phyloP scores from a whole-genome alignment of 2,888 invertebrate species.

The Drosophila mulleri region DNA sequence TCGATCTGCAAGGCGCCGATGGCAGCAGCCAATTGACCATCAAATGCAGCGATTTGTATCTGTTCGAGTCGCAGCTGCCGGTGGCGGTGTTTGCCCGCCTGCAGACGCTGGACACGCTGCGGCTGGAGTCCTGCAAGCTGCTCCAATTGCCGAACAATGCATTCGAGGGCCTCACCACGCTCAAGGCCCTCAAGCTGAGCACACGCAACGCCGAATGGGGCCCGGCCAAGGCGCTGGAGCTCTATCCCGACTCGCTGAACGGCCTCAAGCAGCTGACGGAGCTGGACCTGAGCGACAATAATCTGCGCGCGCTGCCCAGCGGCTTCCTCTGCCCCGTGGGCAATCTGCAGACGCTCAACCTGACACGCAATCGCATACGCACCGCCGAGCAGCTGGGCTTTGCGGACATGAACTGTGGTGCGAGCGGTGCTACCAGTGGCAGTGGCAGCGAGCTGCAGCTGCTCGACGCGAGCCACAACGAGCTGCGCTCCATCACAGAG shows the following conservation, averaged over 20 bases:
- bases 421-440: slow-evolving; percentile 86
- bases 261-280: slow-evolving; percentile 92
- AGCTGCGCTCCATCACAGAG: slow-evolving; percentile 90
- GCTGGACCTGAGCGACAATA: slow-evolving; percentile 93
- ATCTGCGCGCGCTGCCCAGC: slow-evolving; percentile 91
- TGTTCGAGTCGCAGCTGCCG: slow-evolving; percentile 92
- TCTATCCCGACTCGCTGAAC: slow-evolving; percentile 89
- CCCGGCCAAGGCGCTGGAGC: slow-evolving; percentile 90
- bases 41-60: slow-evolving; percentile 91
- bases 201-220: slow-evolving; percentile 94
- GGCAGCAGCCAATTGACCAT: slow-evolving; percentile 90
- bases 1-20: slow-evolving; percentile 87
- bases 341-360: slow-evolving; percentile 92
- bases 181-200: slow-evolving; percentile 89
- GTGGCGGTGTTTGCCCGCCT: slow-evolving; percentile 90
- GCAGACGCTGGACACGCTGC: slow-evolving; percentile 89
- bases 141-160: slow-evolving; percentile 90
- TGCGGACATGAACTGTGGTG: slow-evolving; percentile 85
- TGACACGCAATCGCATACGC: slow-evolving; percentile 93
- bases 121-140: slow-evolving; percentile 92
- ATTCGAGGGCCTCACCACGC: slow-evolving; percentile 91
- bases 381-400: slow-evolving; percentile 92
- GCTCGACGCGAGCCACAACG: slow-evolving; percentile 93
- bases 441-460: slow-evolving; percentile 90
- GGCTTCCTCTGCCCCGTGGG: slow-evolving; percentile 92